phyloP scores from a whole-genome alignment of 2,113 vertebrate genomes.

The Zonotrichia leucophrys region DNA sequence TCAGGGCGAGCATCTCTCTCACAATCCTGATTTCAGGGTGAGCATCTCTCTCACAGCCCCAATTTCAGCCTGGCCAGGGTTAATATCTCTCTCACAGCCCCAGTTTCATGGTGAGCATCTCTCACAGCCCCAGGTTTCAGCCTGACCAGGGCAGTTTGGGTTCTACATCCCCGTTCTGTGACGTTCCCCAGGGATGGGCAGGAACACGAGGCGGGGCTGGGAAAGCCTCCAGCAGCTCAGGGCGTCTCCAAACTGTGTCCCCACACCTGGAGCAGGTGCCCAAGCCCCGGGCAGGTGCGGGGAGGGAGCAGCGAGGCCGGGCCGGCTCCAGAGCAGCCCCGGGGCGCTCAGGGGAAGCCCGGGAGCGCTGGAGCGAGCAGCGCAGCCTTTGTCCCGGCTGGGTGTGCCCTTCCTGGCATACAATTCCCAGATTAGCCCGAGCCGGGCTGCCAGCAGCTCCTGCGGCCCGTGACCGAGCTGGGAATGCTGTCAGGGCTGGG shows the following conservation, averaged over 20 bases:
- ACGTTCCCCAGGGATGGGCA: background rate
- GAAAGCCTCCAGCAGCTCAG: background rate
- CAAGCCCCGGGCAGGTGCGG: background rate
- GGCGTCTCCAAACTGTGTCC: background rate
- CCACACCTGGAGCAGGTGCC: background rate
- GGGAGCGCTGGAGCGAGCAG: background rate
- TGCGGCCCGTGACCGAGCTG: background rate
- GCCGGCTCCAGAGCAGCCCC: background rate
- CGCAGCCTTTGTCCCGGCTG: slow-evolving; percentile 38
- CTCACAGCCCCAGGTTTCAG: background rate
- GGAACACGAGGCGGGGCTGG: rapidly evolving
- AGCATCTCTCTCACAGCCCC: too few relatives aligned
- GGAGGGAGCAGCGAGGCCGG: background rate
- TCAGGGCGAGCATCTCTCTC: background rate
- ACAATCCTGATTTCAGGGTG: background rate
- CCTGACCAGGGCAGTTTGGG: background rate
- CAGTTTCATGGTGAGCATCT: background rate
- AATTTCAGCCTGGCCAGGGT: too few relatives aligned
- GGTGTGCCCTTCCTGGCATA: slow-evolving; percentile 69
- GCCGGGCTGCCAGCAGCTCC: slow-evolving; percentile 31
- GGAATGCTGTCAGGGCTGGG: background rate
- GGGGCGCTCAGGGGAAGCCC: background rate
- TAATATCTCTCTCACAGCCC: background rate
- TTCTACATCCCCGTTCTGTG: background rate
- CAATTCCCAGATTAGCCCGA: slow-evolving; percentile 69